Evolutionary conservation across 2,113 vertebrate genomes (phyloP).

Genomic region (Lipotes vexillifer): DNA sequence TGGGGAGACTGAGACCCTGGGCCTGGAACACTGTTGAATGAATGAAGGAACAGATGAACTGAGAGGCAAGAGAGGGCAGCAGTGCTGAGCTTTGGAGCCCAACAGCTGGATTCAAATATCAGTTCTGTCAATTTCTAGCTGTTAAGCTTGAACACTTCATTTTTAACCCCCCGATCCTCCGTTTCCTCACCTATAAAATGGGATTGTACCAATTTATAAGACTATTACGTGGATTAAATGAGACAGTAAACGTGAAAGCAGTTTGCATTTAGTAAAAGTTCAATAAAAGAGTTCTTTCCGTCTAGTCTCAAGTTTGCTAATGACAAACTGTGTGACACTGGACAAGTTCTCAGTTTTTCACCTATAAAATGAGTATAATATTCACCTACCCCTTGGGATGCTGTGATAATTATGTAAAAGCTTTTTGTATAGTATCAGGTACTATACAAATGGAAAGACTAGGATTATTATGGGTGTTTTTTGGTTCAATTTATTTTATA

Average conservation of each 20-base stretch:
- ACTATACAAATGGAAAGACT: background rate
- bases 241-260: background rate
- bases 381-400: background rate
- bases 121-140: background rate
- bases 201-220: background rate
- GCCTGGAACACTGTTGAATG: background rate
- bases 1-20: background rate
- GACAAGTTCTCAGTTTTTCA: background rate
- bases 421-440: background rate
- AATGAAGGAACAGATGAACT: background rate
- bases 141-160: background rate
- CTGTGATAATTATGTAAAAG: no score
- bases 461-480: background rate
- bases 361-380: no score
- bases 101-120: background rate
- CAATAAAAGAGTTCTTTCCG: background rate
- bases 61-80: background rate
- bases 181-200: background rate
- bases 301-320: background rate
- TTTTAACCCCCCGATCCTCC: background rate
- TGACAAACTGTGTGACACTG: background rate
- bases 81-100: background rate
- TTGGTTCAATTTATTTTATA: background rate
- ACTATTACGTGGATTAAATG: no score
- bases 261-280: background rate